phyloP scores from a whole-genome alignment of 2,888 invertebrate species.

The Lithophane socia region DNA sequence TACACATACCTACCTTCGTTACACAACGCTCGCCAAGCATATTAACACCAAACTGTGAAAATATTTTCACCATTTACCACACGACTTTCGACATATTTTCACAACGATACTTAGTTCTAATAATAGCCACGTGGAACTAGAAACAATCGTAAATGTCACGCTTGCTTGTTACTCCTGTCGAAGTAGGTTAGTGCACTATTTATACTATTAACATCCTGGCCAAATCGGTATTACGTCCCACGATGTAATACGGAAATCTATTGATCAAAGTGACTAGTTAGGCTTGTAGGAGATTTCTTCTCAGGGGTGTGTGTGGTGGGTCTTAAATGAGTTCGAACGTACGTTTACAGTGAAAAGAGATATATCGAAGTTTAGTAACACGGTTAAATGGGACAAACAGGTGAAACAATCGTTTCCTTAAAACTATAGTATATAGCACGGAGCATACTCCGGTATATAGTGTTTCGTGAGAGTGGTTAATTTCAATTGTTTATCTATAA shows the following conservation, averaged over 20 bases:
- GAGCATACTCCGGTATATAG: too few species aligned
- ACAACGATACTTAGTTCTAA: conserved; percentile 51
- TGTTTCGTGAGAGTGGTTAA: too few species aligned
- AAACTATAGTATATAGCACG: too few species aligned
- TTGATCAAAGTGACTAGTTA: conserved; percentile 32
- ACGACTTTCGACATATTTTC: conserved; percentile 43
- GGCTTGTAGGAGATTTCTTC: too few species aligned
- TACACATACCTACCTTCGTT: conserved; percentile 19
- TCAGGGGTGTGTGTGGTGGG: too few species aligned
- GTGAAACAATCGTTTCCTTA: too few species aligned
- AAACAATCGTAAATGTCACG: conserved; percentile 48
- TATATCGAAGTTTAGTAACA: too few species aligned
- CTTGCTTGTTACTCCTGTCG: conserved; percentile 28
- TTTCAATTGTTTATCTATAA: too few species aligned
- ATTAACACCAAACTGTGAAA: conserved; percentile 60
- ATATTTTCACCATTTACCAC: conserved; percentile 51
- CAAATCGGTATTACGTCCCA: conserved; percentile 31
- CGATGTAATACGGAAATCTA: conserved; percentile 27
- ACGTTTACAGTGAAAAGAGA: too few species aligned
- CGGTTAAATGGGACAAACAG: too few species aligned
- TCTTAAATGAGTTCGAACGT: too few species aligned
- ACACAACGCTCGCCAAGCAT: conserved; percentile 29
- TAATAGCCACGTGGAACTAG: conserved; percentile 43
- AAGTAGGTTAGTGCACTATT: conserved; percentile 59
- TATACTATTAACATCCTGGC: conserved; percentile 41